Base-by-base conservation (phyloP, 2,797 vertebrate genomes). In the Pipistrellus pipistrellus region DNA sequence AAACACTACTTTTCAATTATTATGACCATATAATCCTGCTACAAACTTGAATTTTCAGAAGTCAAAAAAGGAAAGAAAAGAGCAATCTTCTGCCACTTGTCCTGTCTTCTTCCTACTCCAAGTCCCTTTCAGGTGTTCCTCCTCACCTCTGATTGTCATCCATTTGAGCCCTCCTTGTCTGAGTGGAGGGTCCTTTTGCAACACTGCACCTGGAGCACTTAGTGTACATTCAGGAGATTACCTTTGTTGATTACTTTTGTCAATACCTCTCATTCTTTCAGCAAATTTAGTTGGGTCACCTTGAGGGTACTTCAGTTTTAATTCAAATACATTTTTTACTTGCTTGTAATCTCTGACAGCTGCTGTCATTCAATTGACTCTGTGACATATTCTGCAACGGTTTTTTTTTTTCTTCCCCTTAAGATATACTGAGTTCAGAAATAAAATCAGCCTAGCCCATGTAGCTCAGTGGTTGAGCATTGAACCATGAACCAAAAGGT, bases 301-400 rank as follows among this genome's bases (percentile, higher is more conserved):
- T 96, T 97, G 94, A 96, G 76, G 92, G 91, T 76, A 68, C 95
- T 93, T 96, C 80, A 89, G 88, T 89, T 97, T 94, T 94, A 53
- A 97, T 96, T 97, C 94, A 92, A 95, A 97, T 84, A 83, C 46
- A 1, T 81, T 90, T 96, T 91, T 91, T 71, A 95, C 93, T 87
- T 87, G 66, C 62, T 62, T 87, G 38, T 83, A 32, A 44, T 91
- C 71, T 81, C 75, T 94, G 94, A 85, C 93, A 96, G 96, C 66
- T 91, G 55, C 69, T 95, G 44, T 95, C 78, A 82, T 88, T 94
- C 76, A 51, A 0, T 97, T 89, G 81, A 8, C 46, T 87, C 88
- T 76, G 32, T 64, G 83, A 96, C 57, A 57, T 51, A 76, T 38
- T 85, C 68, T 71, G 13, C n/a, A 93, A 73, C 64, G 66, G 73